These are phyloP conservation scores for Chiridota heheva DNA, from an alignment of 35 echinoderm and acorn worm genomes.

Conservation along the genomic window DNA sequence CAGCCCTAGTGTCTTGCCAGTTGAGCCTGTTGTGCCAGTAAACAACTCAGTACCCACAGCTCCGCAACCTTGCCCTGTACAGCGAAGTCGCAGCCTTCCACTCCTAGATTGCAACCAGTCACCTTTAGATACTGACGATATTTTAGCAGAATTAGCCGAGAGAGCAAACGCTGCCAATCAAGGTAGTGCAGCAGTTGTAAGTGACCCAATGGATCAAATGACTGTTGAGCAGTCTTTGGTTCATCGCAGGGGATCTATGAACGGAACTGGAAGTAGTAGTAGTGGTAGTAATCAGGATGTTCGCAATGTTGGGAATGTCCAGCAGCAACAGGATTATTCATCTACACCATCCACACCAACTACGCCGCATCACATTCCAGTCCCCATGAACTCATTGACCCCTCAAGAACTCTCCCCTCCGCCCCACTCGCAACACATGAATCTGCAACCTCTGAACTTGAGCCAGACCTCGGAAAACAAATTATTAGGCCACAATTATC, in stretches of 20 bases:
- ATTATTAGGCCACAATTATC: slow-evolving; percentile 54
- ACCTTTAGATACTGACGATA: slow-evolving; percentile 69
- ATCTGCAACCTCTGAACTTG: slow-evolving; percentile 71
- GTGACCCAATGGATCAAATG: slow-evolving; percentile 30
- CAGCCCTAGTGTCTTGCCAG: slow-evolving; percentile 17
- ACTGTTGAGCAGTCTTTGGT: slow-evolving; percentile 18
- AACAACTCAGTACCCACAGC: slow-evolving; percentile 67
- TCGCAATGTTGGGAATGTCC: slow-evolving; percentile 6
- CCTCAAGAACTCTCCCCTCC: slow-evolving; percentile 42
- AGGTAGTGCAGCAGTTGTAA: neutral
- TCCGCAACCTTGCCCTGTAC: slow-evolving; percentile 69
- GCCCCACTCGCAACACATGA: slow-evolving; percentile 14
- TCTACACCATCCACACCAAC: slow-evolving; percentile 20
- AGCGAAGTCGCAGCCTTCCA: slow-evolving; percentile 80
- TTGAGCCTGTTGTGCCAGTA: slow-evolving; percentile 6
- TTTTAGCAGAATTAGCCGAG: slow-evolving; percentile 68
- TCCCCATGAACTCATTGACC: neutral
- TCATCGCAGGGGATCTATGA: slow-evolving; percentile 20
- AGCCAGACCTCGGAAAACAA: slow-evolving; percentile 69
- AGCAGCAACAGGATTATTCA: slow-evolving; percentile 29
- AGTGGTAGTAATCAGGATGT: slow-evolving; percentile 37
- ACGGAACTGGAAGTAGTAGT: slow-evolving; percentile 12
- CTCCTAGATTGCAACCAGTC: slow-evolving; percentile 60
- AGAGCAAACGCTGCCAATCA: slow-evolving; percentile 3
- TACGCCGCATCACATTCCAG: slow-evolving; percentile 25